Conservation (phyloP, 2,888 invertebrate species). For the Pycnomerus fuliginosus region DNA sequence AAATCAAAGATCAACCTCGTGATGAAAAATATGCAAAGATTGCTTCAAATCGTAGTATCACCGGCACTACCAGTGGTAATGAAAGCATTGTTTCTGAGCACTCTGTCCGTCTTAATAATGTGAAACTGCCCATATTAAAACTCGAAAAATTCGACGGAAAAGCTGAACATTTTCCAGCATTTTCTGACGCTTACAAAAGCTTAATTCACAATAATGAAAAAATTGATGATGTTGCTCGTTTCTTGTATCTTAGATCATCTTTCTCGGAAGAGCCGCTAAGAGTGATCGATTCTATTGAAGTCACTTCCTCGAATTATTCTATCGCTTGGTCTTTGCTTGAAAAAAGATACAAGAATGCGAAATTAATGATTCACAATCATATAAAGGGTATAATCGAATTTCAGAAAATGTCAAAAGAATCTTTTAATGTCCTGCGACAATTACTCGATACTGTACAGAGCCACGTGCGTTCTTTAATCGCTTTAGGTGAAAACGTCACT, state of each 20-base stretch:
- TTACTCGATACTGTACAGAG: background rate
- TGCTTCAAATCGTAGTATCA: no score
- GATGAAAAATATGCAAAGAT: no score
- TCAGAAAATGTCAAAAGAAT: background rate
- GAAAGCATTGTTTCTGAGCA: no score
- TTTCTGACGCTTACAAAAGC: background rate
- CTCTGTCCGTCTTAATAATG: no score
- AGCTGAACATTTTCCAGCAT: background rate
- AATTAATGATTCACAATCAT: constrained; percentile 2
- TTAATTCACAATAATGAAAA: background rate
- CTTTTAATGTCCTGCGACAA: background rate
- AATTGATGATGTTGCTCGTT: background rate
- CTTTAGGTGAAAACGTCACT: background rate
- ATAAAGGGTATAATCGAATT: background rate
- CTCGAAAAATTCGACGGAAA: background rate
- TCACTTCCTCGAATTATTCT: background rate
- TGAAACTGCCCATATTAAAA: background rate
- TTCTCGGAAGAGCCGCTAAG: background rate
- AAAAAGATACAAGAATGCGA: background rate
- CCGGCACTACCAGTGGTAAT: no score
- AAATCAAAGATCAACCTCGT: no score
- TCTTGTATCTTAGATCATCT: background rate
- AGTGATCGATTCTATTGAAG: background rate
- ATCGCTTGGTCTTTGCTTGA: background rate
- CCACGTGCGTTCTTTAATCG: background rate